A percentile compares a stretch with the other conserved stretches of the same genome.
Evolutionary conservation across 2,113 vertebrate genomes (phyloP).

Genomic region (Psilopsiagon aurifrons): DNA sequence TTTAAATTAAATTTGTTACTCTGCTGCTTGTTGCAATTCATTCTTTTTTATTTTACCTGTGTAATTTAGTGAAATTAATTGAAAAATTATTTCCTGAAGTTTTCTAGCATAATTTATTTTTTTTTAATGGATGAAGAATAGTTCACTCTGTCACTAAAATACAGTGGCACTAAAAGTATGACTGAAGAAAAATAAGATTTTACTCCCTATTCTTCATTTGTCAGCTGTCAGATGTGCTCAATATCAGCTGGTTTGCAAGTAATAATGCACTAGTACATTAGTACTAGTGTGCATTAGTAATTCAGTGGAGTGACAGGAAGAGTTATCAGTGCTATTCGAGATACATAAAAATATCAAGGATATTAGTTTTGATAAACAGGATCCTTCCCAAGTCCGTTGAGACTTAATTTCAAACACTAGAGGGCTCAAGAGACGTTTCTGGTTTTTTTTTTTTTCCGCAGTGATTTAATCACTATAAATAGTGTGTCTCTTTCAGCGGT

Average conservation of each 20-base stretch:
- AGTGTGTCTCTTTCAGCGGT: neutral
- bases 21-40: neutral
- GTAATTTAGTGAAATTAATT: neutral
- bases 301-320: neutral
- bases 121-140: neutral
- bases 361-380: neutral
- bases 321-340: neutral
- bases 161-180: neutral
- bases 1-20: neutral
- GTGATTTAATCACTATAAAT: neutral
- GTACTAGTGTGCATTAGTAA: neutral
- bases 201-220: neutral
- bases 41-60: neutral
- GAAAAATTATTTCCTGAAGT: neutral
- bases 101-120: neutral
- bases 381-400: neutral
- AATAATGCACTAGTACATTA: neutral
- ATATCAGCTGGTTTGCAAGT: neutral
- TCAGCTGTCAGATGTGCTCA: neutral
- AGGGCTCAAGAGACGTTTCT: neutral
- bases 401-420: neutral
- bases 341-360: neutral
- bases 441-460: neutral
- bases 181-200: neutral
- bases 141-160: neutral